phyloP scores from a whole-genome alignment of 1,140 invertebrate species.

The Bradysia coprophila region DNA sequence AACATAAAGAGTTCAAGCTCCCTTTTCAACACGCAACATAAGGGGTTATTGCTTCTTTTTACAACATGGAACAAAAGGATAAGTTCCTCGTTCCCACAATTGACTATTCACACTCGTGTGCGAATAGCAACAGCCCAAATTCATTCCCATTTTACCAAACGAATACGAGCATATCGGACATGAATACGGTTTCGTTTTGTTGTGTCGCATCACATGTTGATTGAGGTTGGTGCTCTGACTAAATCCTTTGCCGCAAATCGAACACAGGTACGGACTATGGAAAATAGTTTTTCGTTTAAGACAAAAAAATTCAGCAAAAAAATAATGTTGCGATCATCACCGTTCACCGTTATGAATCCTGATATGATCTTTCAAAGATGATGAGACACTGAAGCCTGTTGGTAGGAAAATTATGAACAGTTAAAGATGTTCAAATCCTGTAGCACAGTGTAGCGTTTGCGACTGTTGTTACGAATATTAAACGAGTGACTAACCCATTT shows the following conservation, averaged over 20 bases:
- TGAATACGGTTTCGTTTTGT: slow-evolving; percentile 30
- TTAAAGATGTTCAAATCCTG: slow-evolving; percentile 6
- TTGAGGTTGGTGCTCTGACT: slow-evolving; percentile 34
- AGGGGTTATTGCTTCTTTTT: too few species aligned
- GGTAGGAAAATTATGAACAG: slow-evolving; percentile 4
- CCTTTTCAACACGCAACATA: too few species aligned
- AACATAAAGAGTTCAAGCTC: too few species aligned
- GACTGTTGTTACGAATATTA: too few species aligned
- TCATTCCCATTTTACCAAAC: slow-evolving; percentile 19
- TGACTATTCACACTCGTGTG: too few species aligned
- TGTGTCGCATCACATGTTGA: slow-evolving; percentile 31
- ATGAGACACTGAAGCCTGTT: slow-evolving; percentile 28
- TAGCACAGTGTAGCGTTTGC: background rate
- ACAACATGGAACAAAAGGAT: too few species aligned
- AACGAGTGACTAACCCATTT: too few species aligned
- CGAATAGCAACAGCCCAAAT: too few species aligned
- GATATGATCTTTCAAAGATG: slow-evolving; percentile 29
- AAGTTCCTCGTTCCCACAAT: too few species aligned
- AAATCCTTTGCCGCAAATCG: slow-evolving; percentile 23
- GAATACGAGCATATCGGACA: slow-evolving; percentile 24
- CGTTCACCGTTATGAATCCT: slow-evolving; percentile 25
- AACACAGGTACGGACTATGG: slow-evolving; percentile 23
- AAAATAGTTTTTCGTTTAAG: too few species aligned
- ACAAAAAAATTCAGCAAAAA: too few species aligned
- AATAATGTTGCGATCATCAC: too few species aligned